Conservation (phyloP, 1,140 invertebrate species). For the Drosophila pseudoananassae region DNA sequence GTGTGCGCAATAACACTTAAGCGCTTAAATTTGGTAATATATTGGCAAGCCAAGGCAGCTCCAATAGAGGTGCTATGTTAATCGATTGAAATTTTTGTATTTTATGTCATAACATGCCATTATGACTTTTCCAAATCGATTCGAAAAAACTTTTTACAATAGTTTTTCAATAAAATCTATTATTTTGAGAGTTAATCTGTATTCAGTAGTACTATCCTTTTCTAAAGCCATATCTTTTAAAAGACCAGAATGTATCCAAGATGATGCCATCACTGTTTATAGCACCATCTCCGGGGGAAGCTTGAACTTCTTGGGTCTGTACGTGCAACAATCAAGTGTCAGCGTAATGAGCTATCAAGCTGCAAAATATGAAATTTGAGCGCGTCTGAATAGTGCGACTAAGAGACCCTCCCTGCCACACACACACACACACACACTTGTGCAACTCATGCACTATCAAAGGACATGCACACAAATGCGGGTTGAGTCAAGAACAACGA, state of each 20-base stretch:
- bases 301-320: slow-evolving; percentile 32
- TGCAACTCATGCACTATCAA: slow-evolving; percentile 8
- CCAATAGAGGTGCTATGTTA: slow-evolving; percentile 1
- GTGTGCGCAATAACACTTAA: slow-evolving; percentile 74
- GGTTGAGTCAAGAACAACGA: slow-evolving; percentile 44
- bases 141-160: too few relatives aligned
- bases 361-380: slow-evolving; percentile 81
- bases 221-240: too few relatives aligned
- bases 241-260: too few relatives aligned
- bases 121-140: neutral
- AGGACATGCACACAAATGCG: slow-evolving; percentile 37
- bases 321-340: slow-evolving; percentile 80
- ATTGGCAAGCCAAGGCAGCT: slow-evolving; percentile 2
- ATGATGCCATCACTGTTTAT: neutral
- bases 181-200: too few relatives aligned
- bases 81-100: neutral
- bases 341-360: slow-evolving; percentile 81
- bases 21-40: slow-evolving; percentile 53
- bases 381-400: slow-evolving; percentile 61
- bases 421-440: slow-evolving; percentile 2
- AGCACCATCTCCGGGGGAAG: slow-evolving; percentile 2
- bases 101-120: neutral
- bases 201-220: too few relatives aligned
- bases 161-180: too few relatives aligned
- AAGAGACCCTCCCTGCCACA: slow-evolving; percentile 30